A percentile compares a stretch with the other conserved stretches of the same genome.
Conservation (phyloP, 2,797 vertebrate species). For the Tokudaia muenninki region DNA sequence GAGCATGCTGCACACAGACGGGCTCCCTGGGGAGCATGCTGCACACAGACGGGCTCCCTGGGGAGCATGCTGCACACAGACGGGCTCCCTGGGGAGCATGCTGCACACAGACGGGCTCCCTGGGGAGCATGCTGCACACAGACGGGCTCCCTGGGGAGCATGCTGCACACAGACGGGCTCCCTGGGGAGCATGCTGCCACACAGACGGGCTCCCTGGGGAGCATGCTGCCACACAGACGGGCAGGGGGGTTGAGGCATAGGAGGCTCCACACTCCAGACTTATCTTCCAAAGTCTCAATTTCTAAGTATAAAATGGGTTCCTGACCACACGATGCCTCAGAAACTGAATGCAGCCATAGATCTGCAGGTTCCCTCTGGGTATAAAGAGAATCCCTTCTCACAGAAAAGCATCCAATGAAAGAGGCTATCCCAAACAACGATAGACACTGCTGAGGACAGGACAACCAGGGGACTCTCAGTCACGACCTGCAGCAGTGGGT, state of each 20-base stretch:
- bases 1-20: too few species aligned
- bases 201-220: not conserved
- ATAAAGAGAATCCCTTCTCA: not conserved
- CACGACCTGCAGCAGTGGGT: not conserved
- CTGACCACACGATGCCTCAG: not conserved
- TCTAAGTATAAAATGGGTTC: not conserved
- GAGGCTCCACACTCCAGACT: not conserved
- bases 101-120: too few species aligned
- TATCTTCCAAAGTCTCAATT: not conserved
- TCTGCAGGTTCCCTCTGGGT: not conserved
- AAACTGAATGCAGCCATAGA: not conserved
- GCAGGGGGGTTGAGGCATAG: not conserved
- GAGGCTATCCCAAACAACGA: not conserved
- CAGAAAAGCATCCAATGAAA: not conserved
- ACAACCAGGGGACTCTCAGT: not conserved
- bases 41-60: too few species aligned
- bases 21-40: too few species aligned
- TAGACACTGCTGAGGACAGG: not conserved
- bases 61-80: too few species aligned
- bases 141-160: too few species aligned
- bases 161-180: too few species aligned
- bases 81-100: too few species aligned
- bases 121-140: too few species aligned
- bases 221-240: not conserved
- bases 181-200: too few species aligned